Conservation (phyloP, 2,797 vertebrate species). For the Enteromius paludinosus region DNA sequence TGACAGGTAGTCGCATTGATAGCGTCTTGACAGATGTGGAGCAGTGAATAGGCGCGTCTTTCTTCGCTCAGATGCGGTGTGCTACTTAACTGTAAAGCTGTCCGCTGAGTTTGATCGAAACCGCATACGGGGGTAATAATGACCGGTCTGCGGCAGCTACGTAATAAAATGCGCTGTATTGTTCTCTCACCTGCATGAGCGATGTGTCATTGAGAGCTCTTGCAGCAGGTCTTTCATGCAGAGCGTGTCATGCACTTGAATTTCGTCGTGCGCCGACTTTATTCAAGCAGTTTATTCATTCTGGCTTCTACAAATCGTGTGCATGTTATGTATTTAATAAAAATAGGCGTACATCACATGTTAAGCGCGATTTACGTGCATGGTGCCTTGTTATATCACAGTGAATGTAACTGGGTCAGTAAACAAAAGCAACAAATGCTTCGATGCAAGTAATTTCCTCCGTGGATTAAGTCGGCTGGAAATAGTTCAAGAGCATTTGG, state of each 20-base stretch:
- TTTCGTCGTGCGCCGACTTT: not conserved
- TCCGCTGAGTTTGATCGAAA: slow-evolving; percentile 32
- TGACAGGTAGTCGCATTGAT: slow-evolving; percentile 50
- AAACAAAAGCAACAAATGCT: slow-evolving; percentile 20
- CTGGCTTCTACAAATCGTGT: not conserved
- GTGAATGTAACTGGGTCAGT: slow-evolving; percentile 12
- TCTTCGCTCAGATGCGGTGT: slow-evolving; percentile 29
- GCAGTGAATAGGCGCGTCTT: slow-evolving; percentile 26
- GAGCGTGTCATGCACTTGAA: too few species aligned
- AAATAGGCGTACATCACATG: not conserved
- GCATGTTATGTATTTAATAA: not conserved
- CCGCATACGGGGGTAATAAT: slow-evolving; percentile 29
- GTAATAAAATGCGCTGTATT: slow-evolving; percentile 33
- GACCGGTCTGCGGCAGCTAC: slow-evolving; percentile 22
- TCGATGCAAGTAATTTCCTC: not conserved
- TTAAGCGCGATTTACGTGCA: not conserved
- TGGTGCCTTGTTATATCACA: not conserved
- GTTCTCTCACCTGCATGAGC: slow-evolving; percentile 38
- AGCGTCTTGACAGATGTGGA: slow-evolving; percentile 37
- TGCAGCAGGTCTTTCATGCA: not conserved
- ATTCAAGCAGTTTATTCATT: not conserved
- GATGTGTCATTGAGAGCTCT: slow-evolving; percentile 32
- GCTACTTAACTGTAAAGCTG: slow-evolving; percentile 37
- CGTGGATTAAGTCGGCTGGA: not conserved
- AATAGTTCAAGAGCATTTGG: slow-evolving; percentile 8